phyloP scores from a whole-genome alignment of 2,113 vertebrate species.

The Dascyllus trimaculatus region DNA sequence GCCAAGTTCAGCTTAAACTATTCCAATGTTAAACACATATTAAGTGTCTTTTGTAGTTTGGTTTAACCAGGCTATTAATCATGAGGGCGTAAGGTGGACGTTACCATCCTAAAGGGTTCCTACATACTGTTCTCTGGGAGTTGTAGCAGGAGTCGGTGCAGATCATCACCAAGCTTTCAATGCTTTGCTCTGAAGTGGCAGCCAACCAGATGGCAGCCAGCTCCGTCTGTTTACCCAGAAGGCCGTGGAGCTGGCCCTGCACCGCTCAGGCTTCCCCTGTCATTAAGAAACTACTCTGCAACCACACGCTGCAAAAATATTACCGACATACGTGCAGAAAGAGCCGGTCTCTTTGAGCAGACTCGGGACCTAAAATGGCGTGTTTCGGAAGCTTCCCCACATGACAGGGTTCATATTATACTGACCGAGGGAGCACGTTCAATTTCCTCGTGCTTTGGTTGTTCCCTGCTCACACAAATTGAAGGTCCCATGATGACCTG shows the following conservation, averaged over 20 bases:
- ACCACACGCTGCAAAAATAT: constrained; percentile 69
- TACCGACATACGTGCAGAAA: constrained; percentile 60
- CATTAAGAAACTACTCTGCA: constrained; percentile 65
- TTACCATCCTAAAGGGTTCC: background rate
- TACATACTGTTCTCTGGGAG: constrained; percentile 10
- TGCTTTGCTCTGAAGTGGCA: constrained; percentile 57
- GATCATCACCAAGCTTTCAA: constrained; percentile 28
- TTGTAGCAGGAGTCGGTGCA: constrained; percentile 39
- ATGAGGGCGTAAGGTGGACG: background rate
- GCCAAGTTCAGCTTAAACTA: no score
- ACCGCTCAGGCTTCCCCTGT: constrained; percentile 67
- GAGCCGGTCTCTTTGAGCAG: constrained; percentile 12
- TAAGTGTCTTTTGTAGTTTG: no score
- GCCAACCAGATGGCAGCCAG: constrained; percentile 72
- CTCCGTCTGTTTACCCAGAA: constrained; percentile 64
- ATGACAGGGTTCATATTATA: constrained; percentile 39
- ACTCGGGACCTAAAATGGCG: constrained; percentile 16
- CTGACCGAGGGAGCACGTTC: constrained; percentile 1
- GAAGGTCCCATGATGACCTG: constrained; percentile 8
- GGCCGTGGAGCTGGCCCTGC: constrained; percentile 32
- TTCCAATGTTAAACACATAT: no score
- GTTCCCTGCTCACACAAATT: constrained; percentile 12
- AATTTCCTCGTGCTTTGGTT: constrained; percentile 25
- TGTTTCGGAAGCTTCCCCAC: constrained; percentile 44
- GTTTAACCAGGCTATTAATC: background rate